Evolutionary conservation across 2,888 invertebrate genomes (phyloP), one percentile per base, ranked within the genome.

Genomic region (Epinotia demarniana): DNA sequence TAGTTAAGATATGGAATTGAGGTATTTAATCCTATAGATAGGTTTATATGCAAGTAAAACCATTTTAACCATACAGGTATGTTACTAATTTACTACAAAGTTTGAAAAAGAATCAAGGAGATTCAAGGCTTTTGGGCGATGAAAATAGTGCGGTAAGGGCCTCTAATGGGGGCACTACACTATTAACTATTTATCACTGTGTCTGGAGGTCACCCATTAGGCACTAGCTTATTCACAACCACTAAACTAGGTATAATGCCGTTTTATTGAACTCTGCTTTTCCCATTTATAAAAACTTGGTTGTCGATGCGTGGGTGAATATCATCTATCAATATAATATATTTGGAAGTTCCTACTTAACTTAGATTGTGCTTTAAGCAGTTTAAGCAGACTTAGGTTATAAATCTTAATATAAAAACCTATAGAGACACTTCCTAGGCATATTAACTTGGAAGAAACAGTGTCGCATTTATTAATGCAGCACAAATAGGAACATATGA

Each of bases 151-250:
- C 69, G 43, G n/a, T 66, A 75, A 75, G 66, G 66, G 75, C 60
- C 60, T 49, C 71, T 46, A 53, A 61, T 53, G 67, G 66, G 67
- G 55, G 72, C 61, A 61, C 53, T 27, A 71, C 49, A 61, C 71
- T 39, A 75, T 73, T 73, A 62, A 62, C 55, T 55, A 73, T 68
- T 73, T 67, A 73, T 73, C 66, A 60, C 60, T 53, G 16, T 39
- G 73, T 68, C 67, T 61, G 49, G 55, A 73, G 68, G 73, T 58
- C 62, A 57, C 62, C 46, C 73, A 73, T 73, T 73, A 73, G 53
- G 61, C 23, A 55, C 16, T 61, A 61, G 61, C 43, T 62, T 55
- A 68, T 69, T 46, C 61, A 73, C 61, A 46, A 49, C 61, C 53
- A 62, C 39, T 62, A 27, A 73, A 68, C 57, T 62, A 27, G 62